Evolutionary conservation across 1,140 invertebrate species (phyloP), one percentile per base, ranked within the genome.

Genomic region (Drosophila nikananu): DNA sequence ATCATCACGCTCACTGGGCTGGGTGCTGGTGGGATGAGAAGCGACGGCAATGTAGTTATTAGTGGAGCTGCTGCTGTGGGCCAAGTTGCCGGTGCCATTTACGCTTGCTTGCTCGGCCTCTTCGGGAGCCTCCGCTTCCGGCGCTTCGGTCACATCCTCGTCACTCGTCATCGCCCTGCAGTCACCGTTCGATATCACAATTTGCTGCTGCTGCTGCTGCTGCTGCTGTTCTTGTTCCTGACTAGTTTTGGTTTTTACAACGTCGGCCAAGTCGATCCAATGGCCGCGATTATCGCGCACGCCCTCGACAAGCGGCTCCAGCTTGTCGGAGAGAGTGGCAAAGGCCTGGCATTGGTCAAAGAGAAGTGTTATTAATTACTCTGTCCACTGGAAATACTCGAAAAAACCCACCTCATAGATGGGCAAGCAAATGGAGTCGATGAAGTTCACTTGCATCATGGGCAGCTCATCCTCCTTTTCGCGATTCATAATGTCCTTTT

Each of bases 361-460:
- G 13, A 6, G 12, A 37, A 37, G 15, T 21, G 5, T 23, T 37
- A 2, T 37, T 3, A 10, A 10, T 23, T 1, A 17, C 2, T 17
- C 8, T 12, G 10, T 17, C 8, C 17, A 10, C 3, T 0, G 4
- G 15, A 25, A 39, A 57, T 48, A 27, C n/a, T 13, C 2, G 3
- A 12, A 21, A 21, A 21, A 30, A 77, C 76, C 93, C 94, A 99
- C 98, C 96, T 98, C 96, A 93, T 99, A 99, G 92, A 99, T 97
- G 52, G 98, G 98, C 83, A 98, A 93, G 93, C 98, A 99, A 86
- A 99, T 98, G 27, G 97, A 97, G 94, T 99, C 98, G 77, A 99
- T 99, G 93, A 99, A 99, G 59, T 96, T 97, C 72, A 99, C 97
- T 95, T 99, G 98, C 98, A 99, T 98, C 91, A 96, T 95, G 49